Conservation (phyloP, 2,797 vertebrate species). For the Mallotus villosus region DNA sequence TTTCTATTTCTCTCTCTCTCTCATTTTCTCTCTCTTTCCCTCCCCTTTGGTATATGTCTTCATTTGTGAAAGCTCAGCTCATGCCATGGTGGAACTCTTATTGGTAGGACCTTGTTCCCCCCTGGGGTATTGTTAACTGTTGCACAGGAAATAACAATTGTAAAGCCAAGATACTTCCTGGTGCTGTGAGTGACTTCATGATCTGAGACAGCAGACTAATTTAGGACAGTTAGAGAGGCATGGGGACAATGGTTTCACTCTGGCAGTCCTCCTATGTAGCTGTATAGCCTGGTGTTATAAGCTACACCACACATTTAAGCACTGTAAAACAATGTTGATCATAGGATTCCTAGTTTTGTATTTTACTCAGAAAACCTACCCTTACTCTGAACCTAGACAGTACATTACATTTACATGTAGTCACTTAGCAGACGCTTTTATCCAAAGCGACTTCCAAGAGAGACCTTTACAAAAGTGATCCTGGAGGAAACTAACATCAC, state of each 20-base stretch:
- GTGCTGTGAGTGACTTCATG: conserved; percentile 76
- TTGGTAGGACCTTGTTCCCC: conserved; percentile 73
- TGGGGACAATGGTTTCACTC: background rate
- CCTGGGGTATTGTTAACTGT: conserved; percentile 73
- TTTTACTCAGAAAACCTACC: too few relatives aligned
- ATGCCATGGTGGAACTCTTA: conserved; percentile 78
- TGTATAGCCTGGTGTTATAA: too few relatives aligned
- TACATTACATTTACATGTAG: too few relatives aligned
- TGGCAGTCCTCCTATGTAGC: too few relatives aligned
- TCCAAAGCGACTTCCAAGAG: too few relatives aligned
- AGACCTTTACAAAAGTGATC: too few relatives aligned
- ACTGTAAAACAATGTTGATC: too few relatives aligned
- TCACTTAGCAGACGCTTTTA: too few relatives aligned
- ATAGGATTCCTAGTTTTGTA: too few relatives aligned
- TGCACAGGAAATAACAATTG: conserved; percentile 74
- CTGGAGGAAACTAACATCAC: conserved; percentile 5
- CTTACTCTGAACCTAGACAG: too few relatives aligned
- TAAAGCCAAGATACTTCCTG: conserved; percentile 75
- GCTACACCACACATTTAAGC: too few relatives aligned
- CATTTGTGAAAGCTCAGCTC: conserved; percentile 74
- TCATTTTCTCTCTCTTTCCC: conserved; percentile 12
- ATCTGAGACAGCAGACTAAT: conserved; percentile 70
- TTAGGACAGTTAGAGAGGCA: conserved; percentile 26
- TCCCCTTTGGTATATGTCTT: conserved; percentile 75
- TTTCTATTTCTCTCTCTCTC: conserved; percentile 11